These are phyloP conservation scores for Drosophila helvetica DNA, from an alignment of 2,888 invertebrate genomes.

Conservation along the genomic window DNA sequence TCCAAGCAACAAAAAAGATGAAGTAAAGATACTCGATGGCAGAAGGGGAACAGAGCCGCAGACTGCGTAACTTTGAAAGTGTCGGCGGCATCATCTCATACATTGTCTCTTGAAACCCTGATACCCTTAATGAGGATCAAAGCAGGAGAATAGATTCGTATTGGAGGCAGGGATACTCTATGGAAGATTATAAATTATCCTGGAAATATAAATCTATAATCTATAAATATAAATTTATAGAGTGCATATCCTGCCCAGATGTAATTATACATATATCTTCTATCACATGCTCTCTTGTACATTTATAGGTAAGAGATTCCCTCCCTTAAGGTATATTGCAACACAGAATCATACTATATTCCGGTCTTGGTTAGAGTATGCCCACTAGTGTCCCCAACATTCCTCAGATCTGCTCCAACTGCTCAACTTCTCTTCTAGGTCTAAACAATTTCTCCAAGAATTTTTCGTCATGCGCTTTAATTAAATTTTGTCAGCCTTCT, in stretches of 20 bases:
- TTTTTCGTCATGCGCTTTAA: slow-evolving; percentile 75
- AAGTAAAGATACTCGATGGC: slow-evolving; percentile 6
- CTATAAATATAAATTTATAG: too few species aligned
- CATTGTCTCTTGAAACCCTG: slow-evolving; percentile 5
- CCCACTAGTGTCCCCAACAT: neutral
- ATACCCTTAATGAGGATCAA: slow-evolving; percentile 20
- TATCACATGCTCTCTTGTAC: too few species aligned
- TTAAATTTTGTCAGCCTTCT: slow-evolving; percentile 71
- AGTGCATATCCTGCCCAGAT: too few species aligned
- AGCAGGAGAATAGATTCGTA: neutral
- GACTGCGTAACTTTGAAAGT: slow-evolving; percentile 45
- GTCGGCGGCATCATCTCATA: slow-evolving; percentile 16
- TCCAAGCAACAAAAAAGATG: slow-evolving; percentile 22
- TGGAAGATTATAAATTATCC: too few species aligned
- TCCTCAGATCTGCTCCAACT: slow-evolving; percentile 13
- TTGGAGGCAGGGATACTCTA: neutral
- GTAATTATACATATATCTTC: too few species aligned
- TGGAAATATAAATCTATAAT: too few species aligned
- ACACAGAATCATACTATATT: neutral
- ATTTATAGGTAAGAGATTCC: too few species aligned
- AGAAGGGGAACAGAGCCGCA: slow-evolving; percentile 15
- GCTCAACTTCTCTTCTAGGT: slow-evolving; percentile 13
- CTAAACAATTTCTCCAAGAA: slow-evolving; percentile 55
- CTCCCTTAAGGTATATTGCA: neutral
- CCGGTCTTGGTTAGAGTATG: neutral